Conservation (phyloP, 1,140 invertebrate species). For the Tetramorium parvispinum region DNA sequence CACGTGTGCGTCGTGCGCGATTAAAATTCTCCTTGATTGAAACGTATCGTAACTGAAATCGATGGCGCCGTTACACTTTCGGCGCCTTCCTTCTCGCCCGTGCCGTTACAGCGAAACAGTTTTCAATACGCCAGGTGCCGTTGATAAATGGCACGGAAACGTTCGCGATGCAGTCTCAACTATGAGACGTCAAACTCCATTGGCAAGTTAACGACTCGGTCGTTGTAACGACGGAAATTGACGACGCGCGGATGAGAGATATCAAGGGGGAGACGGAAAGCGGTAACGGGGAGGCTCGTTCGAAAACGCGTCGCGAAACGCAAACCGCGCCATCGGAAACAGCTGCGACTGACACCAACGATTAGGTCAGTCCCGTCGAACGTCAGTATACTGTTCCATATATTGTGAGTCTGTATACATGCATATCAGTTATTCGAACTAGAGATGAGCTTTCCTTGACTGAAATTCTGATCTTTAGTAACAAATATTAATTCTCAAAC, state of each 20-base stretch:
- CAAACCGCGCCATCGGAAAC: constrained; percentile 35
- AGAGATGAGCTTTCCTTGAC: not conserved
- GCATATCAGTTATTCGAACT: not conserved
- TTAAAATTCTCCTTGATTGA: constrained; percentile 31
- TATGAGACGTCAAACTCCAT: constrained; percentile 58
- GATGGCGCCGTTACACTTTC: constrained; percentile 22
- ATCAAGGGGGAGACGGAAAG: constrained; percentile 9
- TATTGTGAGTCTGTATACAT: not conserved
- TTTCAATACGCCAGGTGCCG: constrained; percentile 53
- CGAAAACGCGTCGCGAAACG: constrained; percentile 56
- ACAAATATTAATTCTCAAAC: not conserved
- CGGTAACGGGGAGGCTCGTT: constrained; percentile 32
- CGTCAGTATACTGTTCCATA: constrained; percentile 35
- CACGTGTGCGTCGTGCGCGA: not conserved
- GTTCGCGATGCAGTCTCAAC: constrained; percentile 45
- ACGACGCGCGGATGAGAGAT: constrained; percentile 40
- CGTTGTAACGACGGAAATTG: constrained; percentile 59
- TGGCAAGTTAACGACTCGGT: constrained; percentile 57
- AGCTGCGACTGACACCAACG: constrained; percentile 43
- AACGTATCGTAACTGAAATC: constrained; percentile 35
- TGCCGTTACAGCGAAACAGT: constrained; percentile 14
- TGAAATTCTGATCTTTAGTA: not conserved
- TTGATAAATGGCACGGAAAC: constrained; percentile 59
- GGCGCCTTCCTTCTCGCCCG: constrained; percentile 19
- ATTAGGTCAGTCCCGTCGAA: constrained; percentile 58